These are phyloP conservation scores for Paraescarpia echinospica DNA, from an alignment of 1,140 invertebrate genomes.

Conservation along the genomic window DNA sequence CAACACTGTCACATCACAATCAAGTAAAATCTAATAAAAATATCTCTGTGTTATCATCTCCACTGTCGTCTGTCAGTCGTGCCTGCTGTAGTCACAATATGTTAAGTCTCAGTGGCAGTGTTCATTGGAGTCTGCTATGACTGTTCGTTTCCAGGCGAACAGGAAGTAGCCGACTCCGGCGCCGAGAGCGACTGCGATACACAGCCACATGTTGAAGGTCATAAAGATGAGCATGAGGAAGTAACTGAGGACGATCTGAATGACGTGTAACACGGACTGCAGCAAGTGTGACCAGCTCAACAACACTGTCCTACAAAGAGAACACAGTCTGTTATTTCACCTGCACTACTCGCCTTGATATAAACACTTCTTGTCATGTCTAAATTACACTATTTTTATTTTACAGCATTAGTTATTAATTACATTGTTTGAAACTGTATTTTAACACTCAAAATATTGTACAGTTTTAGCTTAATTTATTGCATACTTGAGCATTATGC, in stretches of 20 bases:
- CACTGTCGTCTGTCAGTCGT: background rate
- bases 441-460: too few relatives aligned
- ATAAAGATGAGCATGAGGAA: constrained; percentile 97
- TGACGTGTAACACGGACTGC: constrained; percentile 84
- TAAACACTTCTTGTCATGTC: too few relatives aligned
- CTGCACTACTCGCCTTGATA: too few relatives aligned
- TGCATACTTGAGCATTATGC: too few relatives aligned
- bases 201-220: constrained; percentile 96
- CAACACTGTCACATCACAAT: background rate
- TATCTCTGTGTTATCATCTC: background rate
- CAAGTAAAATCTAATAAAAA: background rate
- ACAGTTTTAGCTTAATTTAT: too few relatives aligned
- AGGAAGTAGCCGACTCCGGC: constrained; percentile 88
- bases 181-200: constrained; percentile 84
- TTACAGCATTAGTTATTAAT: too few relatives aligned
- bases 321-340: background rate
- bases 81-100: background rate
- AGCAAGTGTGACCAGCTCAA: constrained; percentile 65
- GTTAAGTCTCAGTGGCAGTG: constrained; percentile 78
- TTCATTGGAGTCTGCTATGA: constrained; percentile 90
- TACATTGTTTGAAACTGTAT: too few relatives aligned
- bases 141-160: constrained; percentile 89
- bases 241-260: constrained; percentile 89
- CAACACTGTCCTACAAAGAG: constrained; percentile 13
- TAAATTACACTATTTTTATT: too few relatives aligned